Evolutionary conservation across 2,888 invertebrate genomes (phyloP), one percentile per base, ranked within the genome.

Genomic region (Eupithecia tripunctaria): DNA sequence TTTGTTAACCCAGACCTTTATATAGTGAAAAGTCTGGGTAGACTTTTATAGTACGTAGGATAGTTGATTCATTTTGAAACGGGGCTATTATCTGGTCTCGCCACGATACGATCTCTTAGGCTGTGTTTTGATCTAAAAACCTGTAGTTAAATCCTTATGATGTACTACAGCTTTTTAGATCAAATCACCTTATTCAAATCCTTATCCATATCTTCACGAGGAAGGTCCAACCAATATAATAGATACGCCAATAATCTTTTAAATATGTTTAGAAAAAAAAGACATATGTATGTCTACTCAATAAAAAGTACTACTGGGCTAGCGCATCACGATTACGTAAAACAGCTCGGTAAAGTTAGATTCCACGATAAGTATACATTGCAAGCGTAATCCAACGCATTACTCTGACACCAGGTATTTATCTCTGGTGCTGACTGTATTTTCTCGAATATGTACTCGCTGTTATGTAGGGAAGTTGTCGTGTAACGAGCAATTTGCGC

Each of bases 401-500:
- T 60, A 60, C 60, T 60, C 60, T 60, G 60, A 38, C 36, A 38
- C 12, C 6, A 12, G 36, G 36, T 41, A 64, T 64, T 63, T 64
- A 64, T 0, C 36, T 32, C n/a, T 38, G 64, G 21, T 21, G 68
- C 64, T 7, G 64, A 64, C 64, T 36, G 38, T 64, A 36, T 21
- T 47, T 77, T 51, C 38, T 64, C 38, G 25, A 25, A n/a, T 41
- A 64, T 38, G 25, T 43, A 47, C 27, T 60, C 36, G 25, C 27
- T 60, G 59, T 59, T 32, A 67, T 36, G 60, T 70, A 70, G 86
- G 89, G 91, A 91, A 91, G 88, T 82, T 79, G 87, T 85, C 80
- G 81, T 78, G 85, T 88, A 89, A 89, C 86, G 88, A 87, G 85
- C 89, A 89, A 89, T 91, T 90, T 89, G 86, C 87, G 86, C 85